A percentile compares a stretch with the other conserved stretches of the same genome.
Evolutionary conservation across 2,888 invertebrate species (phyloP).

Genomic region (Aspidiotus rigidus): DNA sequence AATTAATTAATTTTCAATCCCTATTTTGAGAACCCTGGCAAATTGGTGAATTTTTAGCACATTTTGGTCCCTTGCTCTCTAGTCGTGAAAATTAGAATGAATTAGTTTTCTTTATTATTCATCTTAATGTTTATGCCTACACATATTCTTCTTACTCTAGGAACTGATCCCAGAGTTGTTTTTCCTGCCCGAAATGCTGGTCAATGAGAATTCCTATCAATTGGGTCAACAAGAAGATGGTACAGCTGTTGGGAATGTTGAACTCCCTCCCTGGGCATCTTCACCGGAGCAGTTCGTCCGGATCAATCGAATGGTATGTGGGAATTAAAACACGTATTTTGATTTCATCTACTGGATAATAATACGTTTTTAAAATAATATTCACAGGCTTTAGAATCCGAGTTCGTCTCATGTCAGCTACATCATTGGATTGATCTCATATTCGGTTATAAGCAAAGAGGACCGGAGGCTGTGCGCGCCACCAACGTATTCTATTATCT

Average conservation of each 20-base stretch:
- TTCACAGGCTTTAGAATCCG: slow-evolving; percentile 82
- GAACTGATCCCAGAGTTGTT: slow-evolving; percentile 98
- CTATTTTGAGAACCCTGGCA: too few species aligned
- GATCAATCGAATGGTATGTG: slow-evolving; percentile 81
- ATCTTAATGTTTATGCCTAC: not conserved
- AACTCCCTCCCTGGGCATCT: slow-evolving; percentile 93
- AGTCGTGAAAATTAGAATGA: too few species aligned
- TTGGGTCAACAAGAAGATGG: slow-evolving; percentile 83
- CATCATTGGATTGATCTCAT: slow-evolving; percentile 99
- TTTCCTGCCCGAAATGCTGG: slow-evolving; percentile 97
- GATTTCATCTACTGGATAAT: not conserved
- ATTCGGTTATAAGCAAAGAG: slow-evolving; percentile 97
- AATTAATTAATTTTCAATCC: too few species aligned
- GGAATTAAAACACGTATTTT: not conserved
- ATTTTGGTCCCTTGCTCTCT: too few species aligned
- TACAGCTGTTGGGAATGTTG: slow-evolving; percentile 66
- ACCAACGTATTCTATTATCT: slow-evolving; percentile 99
- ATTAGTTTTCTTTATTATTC: not conserved
- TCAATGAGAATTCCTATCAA: slow-evolving; percentile 75
- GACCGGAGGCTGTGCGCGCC: slow-evolving; percentile 92
- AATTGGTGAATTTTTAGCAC: too few species aligned
- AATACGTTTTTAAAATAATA: slow-evolving; percentile 32
- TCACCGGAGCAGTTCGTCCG: slow-evolving; percentile 96
- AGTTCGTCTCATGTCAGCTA: slow-evolving; percentile 97
- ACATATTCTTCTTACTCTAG: slow-evolving; percentile 46